Evolutionary conservation across 1,140 invertebrate genomes (phyloP).

Genomic region (Drosophila ananassae): DNA sequence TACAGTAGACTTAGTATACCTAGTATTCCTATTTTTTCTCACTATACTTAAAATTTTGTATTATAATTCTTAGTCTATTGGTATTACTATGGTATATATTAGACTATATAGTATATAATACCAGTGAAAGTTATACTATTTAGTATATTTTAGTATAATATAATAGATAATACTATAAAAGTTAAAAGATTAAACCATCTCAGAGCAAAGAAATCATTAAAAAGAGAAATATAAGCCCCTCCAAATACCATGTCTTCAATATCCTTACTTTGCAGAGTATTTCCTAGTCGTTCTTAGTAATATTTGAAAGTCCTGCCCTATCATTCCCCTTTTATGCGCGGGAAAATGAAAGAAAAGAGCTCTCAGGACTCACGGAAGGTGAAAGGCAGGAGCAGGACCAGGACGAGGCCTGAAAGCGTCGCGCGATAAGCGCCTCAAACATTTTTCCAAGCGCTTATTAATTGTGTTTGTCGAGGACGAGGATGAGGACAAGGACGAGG

Average conservation of each 20-base stretch:
- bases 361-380: not conserved
- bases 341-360: not conserved
- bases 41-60: too few species aligned
- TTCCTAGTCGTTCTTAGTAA: constrained; percentile 16
- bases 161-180: too few species aligned
- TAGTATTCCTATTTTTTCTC: too few species aligned
- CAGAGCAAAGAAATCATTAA: too few species aligned
- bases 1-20: too few species aligned
- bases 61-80: too few species aligned
- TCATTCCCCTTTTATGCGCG: not conserved
- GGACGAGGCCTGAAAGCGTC: constrained; percentile 60
- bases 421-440: constrained; percentile 73
- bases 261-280: constrained; percentile 18
- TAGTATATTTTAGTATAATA: too few species aligned
- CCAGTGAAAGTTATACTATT: too few species aligned
- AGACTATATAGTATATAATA: too few species aligned
- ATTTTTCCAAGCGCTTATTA: constrained; percentile 74
- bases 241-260: constrained; percentile 1
- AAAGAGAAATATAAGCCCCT: not conserved
- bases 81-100: too few species aligned
- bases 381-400: not conserved
- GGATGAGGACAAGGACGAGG: too few species aligned
- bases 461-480: constrained; percentile 65
- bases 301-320: constrained; percentile 3
- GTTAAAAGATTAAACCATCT: too few species aligned